Conservation (phyloP, 2,888 invertebrate genomes). For the Noctua pronuba region DNA sequence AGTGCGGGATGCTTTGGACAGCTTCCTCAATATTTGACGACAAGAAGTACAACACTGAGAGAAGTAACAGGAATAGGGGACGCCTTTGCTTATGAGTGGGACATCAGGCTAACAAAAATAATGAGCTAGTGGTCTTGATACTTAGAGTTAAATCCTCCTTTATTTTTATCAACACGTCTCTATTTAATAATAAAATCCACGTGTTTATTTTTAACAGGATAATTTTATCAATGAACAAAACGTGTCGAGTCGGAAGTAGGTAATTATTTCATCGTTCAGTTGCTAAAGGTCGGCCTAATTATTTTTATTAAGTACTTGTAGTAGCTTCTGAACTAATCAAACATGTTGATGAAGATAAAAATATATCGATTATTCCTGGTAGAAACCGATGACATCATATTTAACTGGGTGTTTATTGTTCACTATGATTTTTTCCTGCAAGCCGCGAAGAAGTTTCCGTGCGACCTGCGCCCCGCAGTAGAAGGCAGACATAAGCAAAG, state of each 20-base stretch:
- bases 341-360: slow-evolving; percentile 30
- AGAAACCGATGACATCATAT: slow-evolving; percentile 18
- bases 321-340: slow-evolving; percentile 38
- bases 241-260: slow-evolving; percentile 21
- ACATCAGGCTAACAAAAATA: neutral
- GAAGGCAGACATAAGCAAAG: neutral
- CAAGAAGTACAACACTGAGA: too few species aligned
- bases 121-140: neutral
- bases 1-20: neutral
- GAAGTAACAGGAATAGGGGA: neutral
- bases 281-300: slow-evolving; percentile 41
- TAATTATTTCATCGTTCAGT: slow-evolving; percentile 33
- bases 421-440: neutral
- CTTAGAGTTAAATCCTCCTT: neutral
- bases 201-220: slow-evolving; percentile 10
- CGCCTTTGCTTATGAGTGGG: neutral
- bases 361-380: slow-evolving; percentile 20
- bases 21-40: neutral
- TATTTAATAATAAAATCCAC: neutral
- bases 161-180: neutral
- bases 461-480: neutral
- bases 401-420: neutral
- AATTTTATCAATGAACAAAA: slow-evolving; percentile 8
- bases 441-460: neutral
- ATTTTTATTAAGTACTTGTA: neutral